Conservation (phyloP, 2,888 invertebrate species). For the Cheilosia scutellata region DNA sequence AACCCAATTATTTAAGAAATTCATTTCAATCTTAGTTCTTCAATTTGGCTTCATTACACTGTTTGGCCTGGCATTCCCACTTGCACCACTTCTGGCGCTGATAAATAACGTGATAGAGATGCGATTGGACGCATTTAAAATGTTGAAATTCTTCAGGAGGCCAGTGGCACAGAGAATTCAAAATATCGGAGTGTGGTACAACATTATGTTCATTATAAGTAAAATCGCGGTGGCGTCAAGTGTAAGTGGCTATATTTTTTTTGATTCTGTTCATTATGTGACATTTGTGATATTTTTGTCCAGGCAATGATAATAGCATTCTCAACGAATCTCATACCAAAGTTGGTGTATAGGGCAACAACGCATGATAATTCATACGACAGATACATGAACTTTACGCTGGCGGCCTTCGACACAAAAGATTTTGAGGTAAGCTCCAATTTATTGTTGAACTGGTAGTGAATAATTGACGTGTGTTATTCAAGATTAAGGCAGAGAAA, state of each 20-base stretch:
- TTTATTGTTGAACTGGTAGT: background rate
- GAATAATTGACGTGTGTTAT: constrained; percentile 13
- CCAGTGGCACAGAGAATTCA: constrained; percentile 90
- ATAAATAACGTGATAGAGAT: constrained; percentile 93
- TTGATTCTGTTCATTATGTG: constrained; percentile 8
- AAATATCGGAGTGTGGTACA: constrained; percentile 92
- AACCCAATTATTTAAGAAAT: background rate
- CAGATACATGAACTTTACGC: constrained; percentile 89
- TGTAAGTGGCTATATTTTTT: constrained; percentile 85
- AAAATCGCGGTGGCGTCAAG: constrained; percentile 91
- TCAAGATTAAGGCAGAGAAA: constrained; percentile 79
- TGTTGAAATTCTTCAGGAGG: constrained; percentile 89
- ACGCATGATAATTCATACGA: constrained; percentile 85
- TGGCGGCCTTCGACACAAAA: constrained; percentile 88
- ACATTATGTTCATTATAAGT: constrained; percentile 90
- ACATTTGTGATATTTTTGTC: constrained; percentile 73
- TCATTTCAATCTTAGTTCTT: constrained; percentile 86
- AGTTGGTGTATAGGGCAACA: constrained; percentile 87
- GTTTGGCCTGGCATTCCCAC: constrained; percentile 93
- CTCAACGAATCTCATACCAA: constrained; percentile 93
- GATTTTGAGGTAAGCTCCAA: constrained; percentile 85
- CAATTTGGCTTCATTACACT: constrained; percentile 95
- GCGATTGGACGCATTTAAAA: constrained; percentile 92
- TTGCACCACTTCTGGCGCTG: constrained; percentile 92
- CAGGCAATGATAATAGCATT: constrained; percentile 93